phyloP scores from a whole-genome alignment of 2,888 invertebrate genomes.

The Anthrax anthrax region DNA sequence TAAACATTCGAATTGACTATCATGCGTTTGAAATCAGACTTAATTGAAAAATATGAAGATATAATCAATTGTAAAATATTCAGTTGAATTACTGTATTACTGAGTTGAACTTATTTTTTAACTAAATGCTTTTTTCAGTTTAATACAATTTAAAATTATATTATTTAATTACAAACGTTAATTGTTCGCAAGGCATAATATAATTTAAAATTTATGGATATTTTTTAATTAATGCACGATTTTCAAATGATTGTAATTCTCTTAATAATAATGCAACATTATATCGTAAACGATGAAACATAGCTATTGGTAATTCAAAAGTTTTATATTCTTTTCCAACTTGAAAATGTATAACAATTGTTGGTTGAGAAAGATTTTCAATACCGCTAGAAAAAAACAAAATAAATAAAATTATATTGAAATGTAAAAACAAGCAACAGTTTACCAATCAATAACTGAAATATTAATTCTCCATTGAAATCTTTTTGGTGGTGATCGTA shows the following conservation, averaged over 20 bases:
- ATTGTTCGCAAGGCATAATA: too few species aligned
- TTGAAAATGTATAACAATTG: conserved; percentile 38
- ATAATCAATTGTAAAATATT: too few species aligned
- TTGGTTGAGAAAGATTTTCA: conserved; percentile 35
- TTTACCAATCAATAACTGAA: conserved; percentile 37
- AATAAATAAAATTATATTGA: neutral
- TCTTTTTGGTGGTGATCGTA: conserved; percentile 31
- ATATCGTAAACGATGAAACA: conserved; percentile 39
- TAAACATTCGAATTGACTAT: too few species aligned
- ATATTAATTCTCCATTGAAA: conserved; percentile 40
- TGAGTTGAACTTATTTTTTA: too few species aligned
- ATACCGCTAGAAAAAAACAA: conserved; percentile 24
- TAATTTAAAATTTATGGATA: conserved; percentile 13
- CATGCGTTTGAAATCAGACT: too few species aligned
- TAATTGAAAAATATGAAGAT: too few species aligned
- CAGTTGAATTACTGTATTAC: too few species aligned
- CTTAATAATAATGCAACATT: conserved; percentile 37
- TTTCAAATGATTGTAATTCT: conserved; percentile 37
- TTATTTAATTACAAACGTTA: too few species aligned
- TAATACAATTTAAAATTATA: too few species aligned
- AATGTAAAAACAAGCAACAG: neutral
- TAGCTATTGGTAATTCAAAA: conserved; percentile 37
- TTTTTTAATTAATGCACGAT: conserved; percentile 33
- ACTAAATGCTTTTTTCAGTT: too few species aligned
- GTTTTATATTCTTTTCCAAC: conserved; percentile 34